A percentile compares a stretch with the other conserved stretches of the same genome.
Conservation (phyloP, 2,797 vertebrate genomes). For the Myiotriccus ornatus region DNA sequence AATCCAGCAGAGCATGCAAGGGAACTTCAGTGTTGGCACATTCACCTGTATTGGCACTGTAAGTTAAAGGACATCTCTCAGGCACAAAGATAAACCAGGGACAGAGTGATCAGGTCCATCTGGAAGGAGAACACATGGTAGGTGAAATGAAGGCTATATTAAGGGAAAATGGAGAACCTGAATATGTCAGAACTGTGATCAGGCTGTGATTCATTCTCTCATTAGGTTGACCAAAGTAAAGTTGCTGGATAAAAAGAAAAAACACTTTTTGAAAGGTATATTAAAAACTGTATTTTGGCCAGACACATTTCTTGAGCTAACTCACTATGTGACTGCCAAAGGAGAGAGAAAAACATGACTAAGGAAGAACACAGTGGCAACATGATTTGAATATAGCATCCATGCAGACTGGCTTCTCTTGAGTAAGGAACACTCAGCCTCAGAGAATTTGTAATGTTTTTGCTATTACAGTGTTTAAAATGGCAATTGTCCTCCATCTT, state of each 20-base stretch:
- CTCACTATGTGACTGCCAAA: neutral
- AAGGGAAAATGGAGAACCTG: neutral
- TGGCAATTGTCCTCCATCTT: neutral
- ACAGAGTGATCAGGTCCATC: neutral
- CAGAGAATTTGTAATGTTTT: neutral
- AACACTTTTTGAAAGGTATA: neutral
- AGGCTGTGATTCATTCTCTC: neutral
- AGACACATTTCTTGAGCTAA: neutral
- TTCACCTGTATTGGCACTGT: neutral
- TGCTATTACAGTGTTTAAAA: neutral
- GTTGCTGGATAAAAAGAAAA: neutral
- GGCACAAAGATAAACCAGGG: neutral
- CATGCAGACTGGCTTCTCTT: neutral
- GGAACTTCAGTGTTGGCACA: fast-evolving
- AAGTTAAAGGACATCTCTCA: neutral
- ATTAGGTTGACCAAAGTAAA: neutral
- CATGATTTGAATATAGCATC: neutral
- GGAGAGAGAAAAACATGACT: neutral
- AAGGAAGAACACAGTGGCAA: neutral
- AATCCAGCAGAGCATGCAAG: neutral
- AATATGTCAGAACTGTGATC: neutral
- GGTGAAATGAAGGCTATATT: neutral
- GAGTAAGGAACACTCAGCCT: neutral
- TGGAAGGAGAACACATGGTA: neutral
- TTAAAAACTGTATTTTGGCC: neutral